phyloP scores from a whole-genome alignment of 2,797 vertebrate genomes.

The Dermochelys coriacea region DNA sequence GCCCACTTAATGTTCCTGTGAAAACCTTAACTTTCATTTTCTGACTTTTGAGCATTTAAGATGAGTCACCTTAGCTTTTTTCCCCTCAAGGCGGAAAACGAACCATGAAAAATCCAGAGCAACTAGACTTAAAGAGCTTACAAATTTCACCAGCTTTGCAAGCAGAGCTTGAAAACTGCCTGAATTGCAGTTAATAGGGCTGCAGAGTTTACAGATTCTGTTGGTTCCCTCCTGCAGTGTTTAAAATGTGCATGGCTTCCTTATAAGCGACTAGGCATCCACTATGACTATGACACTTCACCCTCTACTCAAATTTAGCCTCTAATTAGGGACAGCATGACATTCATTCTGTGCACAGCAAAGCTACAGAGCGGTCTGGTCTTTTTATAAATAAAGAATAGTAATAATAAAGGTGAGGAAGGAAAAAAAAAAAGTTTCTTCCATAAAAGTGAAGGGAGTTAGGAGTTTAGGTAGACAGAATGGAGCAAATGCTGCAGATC shows the following conservation, averaged over 20 bases:
- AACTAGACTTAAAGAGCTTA: slow-evolving; percentile 58
- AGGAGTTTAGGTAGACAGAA: not conserved
- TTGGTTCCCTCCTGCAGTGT: slow-evolving; percentile 33
- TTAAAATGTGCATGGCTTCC: slow-evolving; percentile 19
- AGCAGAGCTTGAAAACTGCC: slow-evolving; percentile 11
- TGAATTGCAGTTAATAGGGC: slow-evolving; percentile 3
- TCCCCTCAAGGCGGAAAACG: not conserved
- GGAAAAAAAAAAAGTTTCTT: not conserved
- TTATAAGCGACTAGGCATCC: not conserved
- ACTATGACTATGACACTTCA: not conserved
- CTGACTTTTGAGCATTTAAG: not conserved
- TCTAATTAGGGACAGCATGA: rapidly evolving
- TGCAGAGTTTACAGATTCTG: slow-evolving; percentile 23
- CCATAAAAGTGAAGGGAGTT: not conserved
- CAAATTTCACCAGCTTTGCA: slow-evolving; percentile 53
- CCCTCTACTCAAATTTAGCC: not conserved
- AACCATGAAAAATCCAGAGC: slow-evolving; percentile 36
- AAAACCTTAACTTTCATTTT: not conserved
- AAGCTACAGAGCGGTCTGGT: rapidly evolving
- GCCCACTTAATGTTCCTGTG: not conserved
- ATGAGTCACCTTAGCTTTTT: not conserved
- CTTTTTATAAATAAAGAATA: not conserved
- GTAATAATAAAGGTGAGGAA: not conserved
- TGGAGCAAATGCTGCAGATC: not conserved
- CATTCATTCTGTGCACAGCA: not conserved